Conservation (phyloP, 2,797 vertebrate species). For the Hozukius guyotensis region DNA sequence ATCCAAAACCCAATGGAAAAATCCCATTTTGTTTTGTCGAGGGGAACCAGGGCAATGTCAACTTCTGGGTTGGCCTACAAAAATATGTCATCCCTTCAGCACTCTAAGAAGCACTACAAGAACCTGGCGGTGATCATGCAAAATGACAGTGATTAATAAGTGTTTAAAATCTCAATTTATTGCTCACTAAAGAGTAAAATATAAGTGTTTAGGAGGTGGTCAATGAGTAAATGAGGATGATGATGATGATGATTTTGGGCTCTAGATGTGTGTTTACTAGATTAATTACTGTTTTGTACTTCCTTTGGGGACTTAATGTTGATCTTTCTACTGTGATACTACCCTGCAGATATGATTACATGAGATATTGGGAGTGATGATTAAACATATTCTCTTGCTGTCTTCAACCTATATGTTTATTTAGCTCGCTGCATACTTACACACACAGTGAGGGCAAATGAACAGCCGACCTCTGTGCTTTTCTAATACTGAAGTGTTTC, state of each 20-base stretch:
- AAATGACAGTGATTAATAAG: not conserved
- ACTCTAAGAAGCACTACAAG: not conserved
- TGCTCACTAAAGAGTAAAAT: not conserved
- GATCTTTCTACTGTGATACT: not conserved
- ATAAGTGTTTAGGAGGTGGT: not conserved
- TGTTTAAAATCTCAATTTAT: not conserved
- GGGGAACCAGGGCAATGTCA: no score
- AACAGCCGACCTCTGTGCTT: not conserved
- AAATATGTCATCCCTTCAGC: no score
- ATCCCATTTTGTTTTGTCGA: no score
- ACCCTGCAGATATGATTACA: no score
- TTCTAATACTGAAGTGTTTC: not conserved
- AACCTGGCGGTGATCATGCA: not conserved
- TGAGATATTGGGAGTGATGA: no score
- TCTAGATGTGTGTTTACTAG: not conserved
- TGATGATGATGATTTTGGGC: not conserved
- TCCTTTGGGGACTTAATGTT: not conserved
- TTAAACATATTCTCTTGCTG: not conserved
- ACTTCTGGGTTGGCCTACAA: no score
- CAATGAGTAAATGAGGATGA: not conserved
- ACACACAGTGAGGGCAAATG: not conserved
- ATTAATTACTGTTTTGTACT: not conserved
- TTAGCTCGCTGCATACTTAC: no score
- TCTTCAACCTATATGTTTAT: not conserved
- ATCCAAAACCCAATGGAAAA: no score